A percentile compares a stretch with the other conserved stretches of the same genome.
These are phyloP conservation scores for Oryzias melastigma DNA, from an alignment of 2,113 vertebrate species.

Conservation along the genomic window DNA sequence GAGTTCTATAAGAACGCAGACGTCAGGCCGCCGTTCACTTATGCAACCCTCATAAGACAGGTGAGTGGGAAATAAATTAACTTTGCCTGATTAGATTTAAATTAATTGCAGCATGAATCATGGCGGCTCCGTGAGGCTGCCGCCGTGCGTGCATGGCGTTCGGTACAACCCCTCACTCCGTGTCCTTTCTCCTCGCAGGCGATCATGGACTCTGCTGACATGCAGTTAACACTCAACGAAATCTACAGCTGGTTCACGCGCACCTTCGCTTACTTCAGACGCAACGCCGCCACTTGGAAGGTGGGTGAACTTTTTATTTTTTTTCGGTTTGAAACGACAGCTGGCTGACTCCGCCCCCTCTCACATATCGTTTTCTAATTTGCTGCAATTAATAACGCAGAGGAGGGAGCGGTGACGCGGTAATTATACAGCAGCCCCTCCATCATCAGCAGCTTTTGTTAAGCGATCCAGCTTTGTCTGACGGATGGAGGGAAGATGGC, in stretches of 20 bases:
- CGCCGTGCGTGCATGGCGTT: constrained; percentile 72
- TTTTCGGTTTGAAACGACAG: constrained; percentile 87
- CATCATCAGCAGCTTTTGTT: constrained; percentile 99
- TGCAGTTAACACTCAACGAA: constrained; percentile 99
- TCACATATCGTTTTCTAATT: constrained; percentile 99
- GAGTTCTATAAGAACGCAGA: constrained; percentile 99
- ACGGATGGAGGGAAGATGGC: constrained; percentile 96
- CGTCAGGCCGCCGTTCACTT: constrained; percentile 99
- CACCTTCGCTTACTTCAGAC: constrained; percentile 99
- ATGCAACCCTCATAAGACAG: constrained; percentile 99
- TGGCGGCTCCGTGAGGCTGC: constrained; percentile 32
- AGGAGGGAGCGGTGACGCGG: constrained; percentile 94
- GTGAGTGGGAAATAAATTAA: constrained; percentile 93
- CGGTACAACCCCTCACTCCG: constrained; percentile 87
- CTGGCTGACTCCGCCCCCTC: constrained; percentile 96
- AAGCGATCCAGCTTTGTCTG: constrained; percentile 68
- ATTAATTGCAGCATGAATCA: constrained; percentile 88
- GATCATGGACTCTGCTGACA: constrained; percentile 99
- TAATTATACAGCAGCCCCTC: constrained; percentile 99
- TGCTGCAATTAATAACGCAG: constrained; percentile 99
- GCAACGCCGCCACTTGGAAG: constrained; percentile 99
- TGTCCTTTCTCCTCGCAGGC: constrained; percentile 95
- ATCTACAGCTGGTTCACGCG: constrained; percentile 99
- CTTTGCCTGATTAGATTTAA: constrained; percentile 91
- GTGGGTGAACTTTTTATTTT: constrained; percentile 77